Conservation (phyloP, 2,797 vertebrate genomes). For the Meda fulgida region DNA sequence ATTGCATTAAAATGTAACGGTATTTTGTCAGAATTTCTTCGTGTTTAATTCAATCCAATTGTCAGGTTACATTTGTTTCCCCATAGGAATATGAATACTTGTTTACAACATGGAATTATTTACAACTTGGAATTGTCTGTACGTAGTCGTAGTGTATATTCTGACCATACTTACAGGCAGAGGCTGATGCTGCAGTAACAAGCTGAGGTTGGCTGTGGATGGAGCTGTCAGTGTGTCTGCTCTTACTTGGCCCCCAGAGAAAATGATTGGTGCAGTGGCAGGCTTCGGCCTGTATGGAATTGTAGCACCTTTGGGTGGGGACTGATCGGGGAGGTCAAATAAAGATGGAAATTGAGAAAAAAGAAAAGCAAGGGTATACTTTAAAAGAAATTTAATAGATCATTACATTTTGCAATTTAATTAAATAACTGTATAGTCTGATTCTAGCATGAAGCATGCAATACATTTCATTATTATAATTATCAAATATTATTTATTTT, state of each 20-base stretch:
- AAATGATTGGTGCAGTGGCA: constrained; percentile 99
- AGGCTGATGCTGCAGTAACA: constrained; percentile 99
- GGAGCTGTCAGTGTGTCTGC: constrained; percentile 94
- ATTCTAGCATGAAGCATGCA: neutral
- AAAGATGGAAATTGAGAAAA: constrained; percentile 57
- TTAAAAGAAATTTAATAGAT: neutral
- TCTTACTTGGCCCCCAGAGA: constrained; percentile 99
- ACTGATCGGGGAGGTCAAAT: constrained; percentile 75
- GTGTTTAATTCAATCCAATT: neutral
- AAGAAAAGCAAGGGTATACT: neutral
- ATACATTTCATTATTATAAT: neutral
- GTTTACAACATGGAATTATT: neutral
- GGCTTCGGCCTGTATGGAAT: constrained; percentile 99
- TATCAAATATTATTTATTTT: neutral
- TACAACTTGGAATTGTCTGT: constrained; percentile 50
- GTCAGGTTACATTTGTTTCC: neutral
- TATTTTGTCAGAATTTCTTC: neutral
- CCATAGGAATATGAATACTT: neutral
- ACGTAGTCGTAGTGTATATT: constrained; percentile 78
- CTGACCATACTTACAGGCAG: constrained; percentile 98
- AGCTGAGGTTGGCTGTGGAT: constrained; percentile 99
- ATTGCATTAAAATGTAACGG: neutral
- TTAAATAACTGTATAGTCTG: neutral
- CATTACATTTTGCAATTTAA: neutral
- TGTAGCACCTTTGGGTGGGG: constrained; percentile 99